Conservation (phyloP, 2,888 invertebrate genomes). For the Harpagoxenus sublaevis region DNA sequence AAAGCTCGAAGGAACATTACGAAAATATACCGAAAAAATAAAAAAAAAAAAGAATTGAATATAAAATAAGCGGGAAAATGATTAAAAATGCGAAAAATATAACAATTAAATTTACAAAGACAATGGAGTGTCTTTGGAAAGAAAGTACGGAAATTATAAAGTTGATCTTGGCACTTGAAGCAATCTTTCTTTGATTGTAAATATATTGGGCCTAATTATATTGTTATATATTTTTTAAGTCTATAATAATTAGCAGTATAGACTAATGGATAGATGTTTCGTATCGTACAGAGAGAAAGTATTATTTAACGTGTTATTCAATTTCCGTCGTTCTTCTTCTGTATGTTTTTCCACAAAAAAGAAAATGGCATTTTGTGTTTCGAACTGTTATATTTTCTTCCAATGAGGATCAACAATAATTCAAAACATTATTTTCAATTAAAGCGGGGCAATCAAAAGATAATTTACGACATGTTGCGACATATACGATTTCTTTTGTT, state of each 20-base stretch:
- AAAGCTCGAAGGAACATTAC: neutral
- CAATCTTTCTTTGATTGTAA: neutral
- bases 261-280: neutral
- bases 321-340: neutral
- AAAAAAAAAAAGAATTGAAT: neutral
- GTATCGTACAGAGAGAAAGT: neutral
- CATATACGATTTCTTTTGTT: neutral
- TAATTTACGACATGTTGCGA: neutral
- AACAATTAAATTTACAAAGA: neutral
- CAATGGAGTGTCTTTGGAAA: neutral
- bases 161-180: neutral
- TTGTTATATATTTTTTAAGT: slow-evolving; percentile 6
- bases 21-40: neutral
- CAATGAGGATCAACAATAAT: neutral
- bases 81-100: neutral
- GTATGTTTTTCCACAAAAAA: neutral
- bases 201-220: neutral
- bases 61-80: neutral
- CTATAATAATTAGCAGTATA: neutral
- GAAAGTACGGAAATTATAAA: neutral
- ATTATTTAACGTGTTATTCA: neutral
- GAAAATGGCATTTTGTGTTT: neutral
- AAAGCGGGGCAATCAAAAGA: neutral
- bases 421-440: neutral
- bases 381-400: neutral